Evolutionary conservation across 2,113 vertebrate genomes (phyloP).

Genomic region (Nerophis ophidion): DNA sequence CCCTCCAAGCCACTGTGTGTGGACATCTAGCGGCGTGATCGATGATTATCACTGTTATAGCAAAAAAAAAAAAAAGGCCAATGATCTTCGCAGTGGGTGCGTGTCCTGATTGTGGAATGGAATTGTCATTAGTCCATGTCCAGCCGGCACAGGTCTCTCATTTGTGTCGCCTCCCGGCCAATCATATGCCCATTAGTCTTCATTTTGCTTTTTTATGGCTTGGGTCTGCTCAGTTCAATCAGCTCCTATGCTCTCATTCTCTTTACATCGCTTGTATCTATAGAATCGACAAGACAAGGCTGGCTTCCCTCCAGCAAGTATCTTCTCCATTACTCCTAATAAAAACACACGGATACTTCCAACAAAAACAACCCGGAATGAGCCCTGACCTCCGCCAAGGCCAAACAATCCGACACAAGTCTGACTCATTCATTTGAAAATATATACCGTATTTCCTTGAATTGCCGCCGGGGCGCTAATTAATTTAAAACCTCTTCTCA

Average conservation of each 20-base stretch:
- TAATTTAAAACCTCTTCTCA: too few relatives aligned
- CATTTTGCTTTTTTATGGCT: constrained; percentile 52
- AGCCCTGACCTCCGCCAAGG: background rate
- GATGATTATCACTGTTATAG: constrained; percentile 29
- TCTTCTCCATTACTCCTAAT: constrained; percentile 39
- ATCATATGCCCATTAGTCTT: constrained; percentile 63
- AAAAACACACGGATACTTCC: background rate
- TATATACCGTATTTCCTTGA: too few relatives aligned
- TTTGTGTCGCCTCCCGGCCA: constrained; percentile 49
- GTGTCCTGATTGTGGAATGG: constrained; percentile 36
- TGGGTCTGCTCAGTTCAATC: constrained; percentile 30
- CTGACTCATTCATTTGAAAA: background rate
- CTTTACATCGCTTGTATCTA: constrained; percentile 54
- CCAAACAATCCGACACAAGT: background rate
- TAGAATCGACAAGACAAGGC: constrained; percentile 29
- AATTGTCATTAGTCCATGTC: constrained; percentile 48
- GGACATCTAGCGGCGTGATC: constrained; percentile 19
- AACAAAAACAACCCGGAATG: constrained; percentile 1
- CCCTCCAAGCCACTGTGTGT: constrained; percentile 1
- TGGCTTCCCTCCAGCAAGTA: constrained; percentile 41
- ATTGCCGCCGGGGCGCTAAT: too few relatives aligned
- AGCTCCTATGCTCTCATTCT: constrained; percentile 50
- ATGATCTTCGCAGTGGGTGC: constrained; percentile 37
- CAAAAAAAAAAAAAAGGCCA: constrained; percentile 40
- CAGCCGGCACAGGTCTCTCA: constrained; percentile 21